phyloP scores from a whole-genome alignment of 2,888 invertebrate genomes.

The Adela reaumurella region DNA sequence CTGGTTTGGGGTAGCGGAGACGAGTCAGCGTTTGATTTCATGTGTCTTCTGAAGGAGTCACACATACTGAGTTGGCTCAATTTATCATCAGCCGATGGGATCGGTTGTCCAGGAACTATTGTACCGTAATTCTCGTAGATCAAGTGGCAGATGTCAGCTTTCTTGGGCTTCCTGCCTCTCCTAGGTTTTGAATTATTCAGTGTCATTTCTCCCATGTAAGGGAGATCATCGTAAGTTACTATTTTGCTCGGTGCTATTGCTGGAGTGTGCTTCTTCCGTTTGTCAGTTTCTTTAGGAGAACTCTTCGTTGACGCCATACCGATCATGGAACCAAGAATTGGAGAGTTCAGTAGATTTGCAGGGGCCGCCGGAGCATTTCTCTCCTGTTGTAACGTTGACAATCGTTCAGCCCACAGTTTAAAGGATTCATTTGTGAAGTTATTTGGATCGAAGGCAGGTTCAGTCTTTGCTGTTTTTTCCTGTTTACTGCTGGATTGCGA shows the following conservation, averaged over 20 bases:
- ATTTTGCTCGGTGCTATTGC: conserved; percentile 44
- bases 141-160: conserved; percentile 87
- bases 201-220: conserved; percentile 92
- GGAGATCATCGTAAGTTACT: conserved; percentile 77
- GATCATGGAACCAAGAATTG: conserved; percentile 5
- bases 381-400: conserved; percentile 69
- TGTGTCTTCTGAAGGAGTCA: conserved; percentile 21
- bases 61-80: conserved; percentile 22
- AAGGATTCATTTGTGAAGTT: conserved; percentile 62
- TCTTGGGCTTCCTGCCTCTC: conserved; percentile 85
- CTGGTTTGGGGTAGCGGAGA: conserved; percentile 15
- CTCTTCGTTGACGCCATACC: conserved; percentile 19
- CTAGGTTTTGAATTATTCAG: conserved; percentile 83
- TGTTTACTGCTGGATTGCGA: conserved; percentile 20
- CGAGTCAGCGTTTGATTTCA: conserved; percentile 16
- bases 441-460: conserved; percentile 33
- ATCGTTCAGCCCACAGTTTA: conserved; percentile 71
- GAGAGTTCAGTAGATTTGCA: conserved; percentile 3
- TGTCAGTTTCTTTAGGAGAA: conserved; percentile 25
- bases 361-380: conserved; percentile 10
- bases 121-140: conserved; percentile 92
- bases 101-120: conserved; percentile 73
- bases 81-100: conserved; percentile 44
- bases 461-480: conserved; percentile 32
- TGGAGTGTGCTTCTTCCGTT: conserved; percentile 31